Evolutionary conservation across 2,113 vertebrate species (phyloP).

Genomic region (Brienomyrus longianalis): DNA sequence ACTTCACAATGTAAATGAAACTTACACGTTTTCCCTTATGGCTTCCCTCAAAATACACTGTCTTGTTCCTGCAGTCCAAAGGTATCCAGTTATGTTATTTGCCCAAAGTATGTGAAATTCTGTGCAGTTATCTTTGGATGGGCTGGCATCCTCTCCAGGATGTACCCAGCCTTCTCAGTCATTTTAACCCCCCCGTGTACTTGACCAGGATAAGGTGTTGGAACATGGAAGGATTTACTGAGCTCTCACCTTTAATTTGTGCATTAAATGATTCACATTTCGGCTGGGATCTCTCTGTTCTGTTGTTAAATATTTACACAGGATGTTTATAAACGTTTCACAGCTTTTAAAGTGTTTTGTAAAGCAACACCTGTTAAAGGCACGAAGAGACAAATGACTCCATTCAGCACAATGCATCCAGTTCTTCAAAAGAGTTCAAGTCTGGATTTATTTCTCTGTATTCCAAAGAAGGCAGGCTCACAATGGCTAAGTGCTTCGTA

Average conservation of each 20-base stretch:
- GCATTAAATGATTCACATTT: background rate
- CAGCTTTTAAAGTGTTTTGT: constrained; percentile 4
- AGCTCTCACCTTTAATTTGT: background rate
- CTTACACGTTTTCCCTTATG: background rate
- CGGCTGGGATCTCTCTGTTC: background rate
- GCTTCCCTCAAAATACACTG: background rate
- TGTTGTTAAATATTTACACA: constrained; percentile 13
- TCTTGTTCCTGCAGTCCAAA: background rate
- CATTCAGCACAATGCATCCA: constrained; percentile 9
- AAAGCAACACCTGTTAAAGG: constrained; percentile 2
- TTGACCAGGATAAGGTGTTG: background rate
- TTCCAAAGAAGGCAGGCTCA: background rate
- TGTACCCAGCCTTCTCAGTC: background rate
- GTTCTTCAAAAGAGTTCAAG: background rate
- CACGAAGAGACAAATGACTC: constrained; percentile 9
- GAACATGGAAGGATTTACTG: background rate
- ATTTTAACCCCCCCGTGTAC: background rate
- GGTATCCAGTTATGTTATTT: background rate
- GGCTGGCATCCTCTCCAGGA: background rate
- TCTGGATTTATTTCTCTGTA: background rate
- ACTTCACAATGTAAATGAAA: background rate
- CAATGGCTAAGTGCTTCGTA: background rate
- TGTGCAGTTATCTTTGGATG: background rate
- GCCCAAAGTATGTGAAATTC: background rate
- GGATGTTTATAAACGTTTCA: constrained; percentile 4